Conservation (phyloP, 2,113 vertebrate genomes). For the Apteryx mantelli region DNA sequence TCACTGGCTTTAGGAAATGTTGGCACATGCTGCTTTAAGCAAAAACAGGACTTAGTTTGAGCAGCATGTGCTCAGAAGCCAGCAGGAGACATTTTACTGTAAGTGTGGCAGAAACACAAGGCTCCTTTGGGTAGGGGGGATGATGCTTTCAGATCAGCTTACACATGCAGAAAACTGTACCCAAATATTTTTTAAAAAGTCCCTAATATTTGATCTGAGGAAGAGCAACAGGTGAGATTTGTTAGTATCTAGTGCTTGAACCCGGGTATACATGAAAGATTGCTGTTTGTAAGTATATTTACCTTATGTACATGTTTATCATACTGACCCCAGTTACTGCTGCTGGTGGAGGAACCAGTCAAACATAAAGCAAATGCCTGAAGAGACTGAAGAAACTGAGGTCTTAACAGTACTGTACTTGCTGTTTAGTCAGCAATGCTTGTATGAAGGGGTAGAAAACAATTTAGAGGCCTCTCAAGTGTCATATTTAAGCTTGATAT, state of each 20-base stretch:
- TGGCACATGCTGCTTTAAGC: neutral
- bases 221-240: neutral
- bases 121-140: neutral
- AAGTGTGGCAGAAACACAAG: neutral
- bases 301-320: neutral
- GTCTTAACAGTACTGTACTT: neutral
- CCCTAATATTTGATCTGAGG: neutral
- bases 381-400: neutral
- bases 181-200: neutral
- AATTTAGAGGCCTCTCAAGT: neutral
- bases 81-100: neutral
- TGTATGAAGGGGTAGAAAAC: neutral
- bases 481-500: neutral
- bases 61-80: neutral
- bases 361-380: neutral
- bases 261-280: neutral
- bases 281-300: neutral
- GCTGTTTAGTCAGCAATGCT: neutral
- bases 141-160: neutral
- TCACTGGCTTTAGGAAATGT: neutral
- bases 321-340: neutral
- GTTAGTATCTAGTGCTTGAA: neutral
- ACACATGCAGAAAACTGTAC: neutral
- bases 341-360: neutral
- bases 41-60: neutral